Conservation (phyloP, 2,113 vertebrate genomes). For the Bujurquina vittata region DNA sequence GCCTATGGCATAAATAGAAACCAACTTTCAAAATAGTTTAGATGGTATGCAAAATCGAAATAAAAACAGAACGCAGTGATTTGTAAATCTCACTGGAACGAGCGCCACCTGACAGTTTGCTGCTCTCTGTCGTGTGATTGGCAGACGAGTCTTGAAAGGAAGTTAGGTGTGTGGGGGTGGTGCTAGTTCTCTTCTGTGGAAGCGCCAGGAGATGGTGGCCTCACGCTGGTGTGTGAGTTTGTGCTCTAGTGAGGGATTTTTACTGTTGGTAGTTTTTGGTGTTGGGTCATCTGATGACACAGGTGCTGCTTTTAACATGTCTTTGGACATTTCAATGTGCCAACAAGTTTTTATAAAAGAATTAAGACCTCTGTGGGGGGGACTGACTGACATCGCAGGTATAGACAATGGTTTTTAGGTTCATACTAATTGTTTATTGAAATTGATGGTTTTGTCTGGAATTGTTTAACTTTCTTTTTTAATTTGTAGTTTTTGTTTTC, state of each 20-base stretch:
- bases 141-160: not conserved
- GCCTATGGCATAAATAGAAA: not conserved
- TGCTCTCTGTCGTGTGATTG: not conserved
- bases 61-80: not conserved
- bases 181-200: not conserved
- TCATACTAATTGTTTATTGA: too few species aligned
- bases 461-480: too few species aligned
- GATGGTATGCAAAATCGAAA: not conserved
- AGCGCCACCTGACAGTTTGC: not conserved
- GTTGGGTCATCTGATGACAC: not conserved
- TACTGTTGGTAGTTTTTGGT: not conserved
- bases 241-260: not conserved
- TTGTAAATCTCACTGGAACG: not conserved
- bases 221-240: accelerated
- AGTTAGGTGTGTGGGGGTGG: too few species aligned
- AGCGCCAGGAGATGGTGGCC: not conserved
- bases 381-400: too few species aligned
- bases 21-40: not conserved
- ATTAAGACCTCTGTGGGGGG: too few species aligned
- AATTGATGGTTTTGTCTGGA: too few species aligned
- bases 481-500: not conserved
- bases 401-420: too few species aligned
- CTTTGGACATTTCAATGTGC: not conserved
- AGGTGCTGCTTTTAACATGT: not conserved
- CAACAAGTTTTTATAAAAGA: not conserved